Conservation (phyloP, 2,888 invertebrate genomes). For the Gymnoscelis rufifasciata region DNA sequence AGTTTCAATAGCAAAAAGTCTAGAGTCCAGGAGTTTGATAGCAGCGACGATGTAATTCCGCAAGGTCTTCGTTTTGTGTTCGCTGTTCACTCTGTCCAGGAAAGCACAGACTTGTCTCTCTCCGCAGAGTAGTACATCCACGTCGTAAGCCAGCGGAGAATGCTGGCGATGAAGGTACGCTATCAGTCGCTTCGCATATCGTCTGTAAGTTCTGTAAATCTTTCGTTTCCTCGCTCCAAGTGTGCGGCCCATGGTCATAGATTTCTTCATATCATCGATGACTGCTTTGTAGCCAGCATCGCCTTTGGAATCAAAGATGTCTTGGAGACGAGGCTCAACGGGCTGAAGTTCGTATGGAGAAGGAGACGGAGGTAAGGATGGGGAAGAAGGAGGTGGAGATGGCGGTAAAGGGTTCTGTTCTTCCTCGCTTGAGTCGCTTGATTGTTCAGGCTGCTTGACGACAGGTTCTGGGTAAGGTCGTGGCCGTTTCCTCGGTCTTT, state of each 20-base stretch:
- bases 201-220: conserved; percentile 69
- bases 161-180: conserved; percentile 71
- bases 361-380: conserved; percentile 66
- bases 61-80: conserved; percentile 72
- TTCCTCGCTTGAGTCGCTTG: conserved; percentile 74
- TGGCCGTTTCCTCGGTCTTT: conserved; percentile 55
- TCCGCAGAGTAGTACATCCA: conserved; percentile 69
- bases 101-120: conserved; percentile 72
- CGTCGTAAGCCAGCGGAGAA: conserved; percentile 73
- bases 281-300: conserved; percentile 77
- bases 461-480: conserved; percentile 63
- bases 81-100: conserved; percentile 65
- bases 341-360: conserved; percentile 69
- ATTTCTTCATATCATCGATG: conserved; percentile 77
- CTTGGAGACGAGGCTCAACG: conserved; percentile 65
- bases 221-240: conserved; percentile 69
- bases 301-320: conserved; percentile 73
- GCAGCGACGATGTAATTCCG: conserved; percentile 74
- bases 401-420: conserved; percentile 66
- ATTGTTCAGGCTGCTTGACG: conserved; percentile 50
- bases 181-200: conserved; percentile 72
- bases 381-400: conserved; percentile 69
- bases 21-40: conserved; percentile 70
- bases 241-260: conserved; percentile 73
- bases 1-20: conserved; percentile 72